Conservation (phyloP, 2,888 invertebrate genomes). For the Lycaena phlaeas region DNA sequence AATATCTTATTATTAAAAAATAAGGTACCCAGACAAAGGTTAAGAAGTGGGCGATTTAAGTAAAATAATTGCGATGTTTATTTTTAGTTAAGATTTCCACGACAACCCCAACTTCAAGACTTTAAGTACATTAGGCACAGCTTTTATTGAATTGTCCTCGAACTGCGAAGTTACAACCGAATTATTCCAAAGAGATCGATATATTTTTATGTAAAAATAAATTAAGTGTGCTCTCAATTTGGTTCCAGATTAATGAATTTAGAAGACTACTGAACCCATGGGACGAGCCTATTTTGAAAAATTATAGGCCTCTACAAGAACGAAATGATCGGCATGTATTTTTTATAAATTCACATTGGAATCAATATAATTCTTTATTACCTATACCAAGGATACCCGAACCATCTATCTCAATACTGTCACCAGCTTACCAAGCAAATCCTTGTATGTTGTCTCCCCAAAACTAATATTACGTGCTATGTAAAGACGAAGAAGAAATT, state of each 20-base stretch:
- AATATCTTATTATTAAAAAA: no score
- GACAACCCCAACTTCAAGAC: no score
- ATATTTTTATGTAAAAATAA: no score
- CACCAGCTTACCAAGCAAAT: slow-evolving; percentile 39
- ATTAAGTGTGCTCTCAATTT: neutral
- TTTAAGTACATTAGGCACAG: no score
- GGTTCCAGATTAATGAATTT: slow-evolving; percentile 66
- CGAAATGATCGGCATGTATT: slow-evolving; percentile 52
- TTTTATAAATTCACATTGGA: slow-evolving; percentile 68
- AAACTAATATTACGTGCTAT: no score
- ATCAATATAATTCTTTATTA: slow-evolving; percentile 60
- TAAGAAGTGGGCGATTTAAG: no score
- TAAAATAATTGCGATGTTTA: no score
- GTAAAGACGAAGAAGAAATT: slow-evolving; percentile 18
- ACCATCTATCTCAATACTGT: slow-evolving; percentile 43
- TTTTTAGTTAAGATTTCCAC: no score
- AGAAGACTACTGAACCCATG: slow-evolving; percentile 65
- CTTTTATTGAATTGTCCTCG: no score
- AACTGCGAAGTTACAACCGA: no score
- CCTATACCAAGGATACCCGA: slow-evolving; percentile 50
- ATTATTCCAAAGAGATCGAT: no score
- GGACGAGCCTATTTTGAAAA: slow-evolving; percentile 64
- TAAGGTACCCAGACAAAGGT: no score
- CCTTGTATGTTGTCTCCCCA: slow-evolving; percentile 46
- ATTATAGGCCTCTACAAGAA: slow-evolving; percentile 66